These are phyloP conservation scores for Turritopsis dohrnii DNA, from an alignment of 30 jellyfish, hydroid and myxozoan genomes.

Conservation along the genomic window DNA sequence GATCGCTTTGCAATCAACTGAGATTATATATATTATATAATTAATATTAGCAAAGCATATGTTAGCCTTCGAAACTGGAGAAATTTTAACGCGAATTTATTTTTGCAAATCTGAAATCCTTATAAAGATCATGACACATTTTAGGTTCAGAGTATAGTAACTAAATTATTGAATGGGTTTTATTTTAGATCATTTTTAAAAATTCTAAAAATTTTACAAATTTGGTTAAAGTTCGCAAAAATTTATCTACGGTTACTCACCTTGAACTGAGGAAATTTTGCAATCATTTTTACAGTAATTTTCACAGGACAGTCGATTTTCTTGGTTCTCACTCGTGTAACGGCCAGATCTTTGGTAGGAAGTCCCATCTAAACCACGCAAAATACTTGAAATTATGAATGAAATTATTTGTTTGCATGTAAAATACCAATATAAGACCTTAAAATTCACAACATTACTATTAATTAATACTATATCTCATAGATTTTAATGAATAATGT, in stretches of 20 bases:
- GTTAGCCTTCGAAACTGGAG: no score
- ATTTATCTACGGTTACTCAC: not conserved
- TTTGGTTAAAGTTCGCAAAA: not conserved
- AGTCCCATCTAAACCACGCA: constrained; percentile 39
- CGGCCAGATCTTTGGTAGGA: constrained; percentile 30
- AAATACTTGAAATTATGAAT: not conserved
- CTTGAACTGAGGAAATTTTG: constrained; percentile 43
- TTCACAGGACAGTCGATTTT: constrained; percentile 48
- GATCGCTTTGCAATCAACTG: no score
- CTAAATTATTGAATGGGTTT: no score
- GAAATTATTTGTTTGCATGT: not conserved
- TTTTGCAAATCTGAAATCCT: no score
- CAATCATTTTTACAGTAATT: constrained; percentile 42
- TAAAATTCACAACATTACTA: not conserved
- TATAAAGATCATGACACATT: not conserved
- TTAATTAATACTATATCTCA: no score
- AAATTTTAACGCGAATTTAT: no score
- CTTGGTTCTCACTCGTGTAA: constrained; percentile 34
- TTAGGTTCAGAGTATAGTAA: not conserved
- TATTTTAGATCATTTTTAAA: no score
- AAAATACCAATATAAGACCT: not conserved
- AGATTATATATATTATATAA: no score
- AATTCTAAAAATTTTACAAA: no score
- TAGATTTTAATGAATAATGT: no score
- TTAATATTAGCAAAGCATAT: no score